Percentiles rank a stretch among this genome's conserved stretches.
phyloP scores from a whole-genome alignment of 2,888 invertebrate species.

The Linyphia triangularis region DNA sequence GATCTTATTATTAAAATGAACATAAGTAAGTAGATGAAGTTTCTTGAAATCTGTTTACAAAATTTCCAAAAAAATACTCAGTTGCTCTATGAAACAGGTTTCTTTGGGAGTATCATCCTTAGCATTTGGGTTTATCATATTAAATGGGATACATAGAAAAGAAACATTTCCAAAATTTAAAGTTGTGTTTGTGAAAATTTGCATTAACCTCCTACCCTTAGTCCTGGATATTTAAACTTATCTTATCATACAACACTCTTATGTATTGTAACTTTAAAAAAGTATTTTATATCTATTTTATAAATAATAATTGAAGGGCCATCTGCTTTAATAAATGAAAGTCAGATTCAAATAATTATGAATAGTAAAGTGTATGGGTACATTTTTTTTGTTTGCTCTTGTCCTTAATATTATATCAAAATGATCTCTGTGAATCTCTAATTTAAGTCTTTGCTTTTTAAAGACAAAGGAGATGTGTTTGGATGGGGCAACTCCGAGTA shows the following conservation, averaged over 20 bases:
- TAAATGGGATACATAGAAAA: neutral
- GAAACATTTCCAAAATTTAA: neutral
- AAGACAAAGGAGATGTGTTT: conserved; percentile 93
- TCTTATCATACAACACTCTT: too few species aligned
- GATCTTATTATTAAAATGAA: too few species aligned
- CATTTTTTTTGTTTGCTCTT: neutral
- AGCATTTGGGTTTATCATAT: too few species aligned
- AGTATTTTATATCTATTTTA: neutral
- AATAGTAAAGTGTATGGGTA: neutral
- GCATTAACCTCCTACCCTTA: too few species aligned
- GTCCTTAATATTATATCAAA: neutral
- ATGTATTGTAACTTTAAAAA: neutral
- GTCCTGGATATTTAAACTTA: too few species aligned
- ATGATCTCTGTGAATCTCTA: too few species aligned
- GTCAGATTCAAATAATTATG: neutral
- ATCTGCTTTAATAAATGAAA: neutral
- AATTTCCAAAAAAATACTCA: too few species aligned
- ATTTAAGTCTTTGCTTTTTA: conserved; percentile 44
- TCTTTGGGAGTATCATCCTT: too few species aligned
- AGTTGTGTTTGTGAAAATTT: too few species aligned
- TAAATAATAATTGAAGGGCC: neutral
- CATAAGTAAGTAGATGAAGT: too few species aligned
- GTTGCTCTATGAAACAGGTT: too few species aligned
- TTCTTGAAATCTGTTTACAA: too few species aligned
- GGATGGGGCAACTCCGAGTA: conserved; percentile 99